phyloP scores from a whole-genome alignment of 2,888 invertebrate genomes.

The Abrostola tripartita region DNA sequence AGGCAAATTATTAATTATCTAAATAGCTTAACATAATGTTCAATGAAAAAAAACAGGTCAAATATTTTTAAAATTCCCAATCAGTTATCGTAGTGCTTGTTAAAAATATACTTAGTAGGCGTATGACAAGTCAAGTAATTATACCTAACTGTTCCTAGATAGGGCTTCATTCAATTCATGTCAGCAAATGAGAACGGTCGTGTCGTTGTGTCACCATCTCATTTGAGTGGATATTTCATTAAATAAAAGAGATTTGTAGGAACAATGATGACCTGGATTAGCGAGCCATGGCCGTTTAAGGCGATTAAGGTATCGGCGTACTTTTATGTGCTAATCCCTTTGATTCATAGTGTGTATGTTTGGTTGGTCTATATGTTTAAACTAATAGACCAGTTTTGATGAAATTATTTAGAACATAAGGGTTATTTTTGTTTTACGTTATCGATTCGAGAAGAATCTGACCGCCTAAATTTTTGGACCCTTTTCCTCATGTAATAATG shows the following conservation, averaged over 20 bases:
- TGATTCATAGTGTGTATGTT: background rate
- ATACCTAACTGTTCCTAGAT: conserved; percentile 20
- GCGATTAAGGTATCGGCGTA: background rate
- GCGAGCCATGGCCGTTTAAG: background rate
- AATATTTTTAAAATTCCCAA: no score
- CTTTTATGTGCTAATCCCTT: background rate
- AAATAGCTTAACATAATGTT: no score
- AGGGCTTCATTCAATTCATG: conserved; percentile 53
- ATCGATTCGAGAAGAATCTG: no score
- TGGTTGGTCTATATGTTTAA: background rate
- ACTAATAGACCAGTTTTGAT: background rate
- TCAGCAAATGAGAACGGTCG: conserved; percentile 39
- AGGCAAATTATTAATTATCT: no score
- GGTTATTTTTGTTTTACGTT: no score
- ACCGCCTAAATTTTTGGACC: no score
- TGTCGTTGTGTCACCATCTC: conserved; percentile 28
- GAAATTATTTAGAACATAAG: no score
- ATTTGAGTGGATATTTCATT: conserved; percentile 35
- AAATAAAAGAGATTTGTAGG: conserved; percentile 10
- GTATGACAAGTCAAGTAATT: conserved; percentile 31
- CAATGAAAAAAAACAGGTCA: no score
- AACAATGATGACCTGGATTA: background rate
- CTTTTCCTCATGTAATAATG: no score
- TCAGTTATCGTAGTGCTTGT: background rate
- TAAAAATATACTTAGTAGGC: conserved; percentile 2